Percentiles rank a stretch among this genome's conserved stretches.
Conservation (phyloP, 2,888 invertebrate genomes). For the Cetonia aurata region DNA sequence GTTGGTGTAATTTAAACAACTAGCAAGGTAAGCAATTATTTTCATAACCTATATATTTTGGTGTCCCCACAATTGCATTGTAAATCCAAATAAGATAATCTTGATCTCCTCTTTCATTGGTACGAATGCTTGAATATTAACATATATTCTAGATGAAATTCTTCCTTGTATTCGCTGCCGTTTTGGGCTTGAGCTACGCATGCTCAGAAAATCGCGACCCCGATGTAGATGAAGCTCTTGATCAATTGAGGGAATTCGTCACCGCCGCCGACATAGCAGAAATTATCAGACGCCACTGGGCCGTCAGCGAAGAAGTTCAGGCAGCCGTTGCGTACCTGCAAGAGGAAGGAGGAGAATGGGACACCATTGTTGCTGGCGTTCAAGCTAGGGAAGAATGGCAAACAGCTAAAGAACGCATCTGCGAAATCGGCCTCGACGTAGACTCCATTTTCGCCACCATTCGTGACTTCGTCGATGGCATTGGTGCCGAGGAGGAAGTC, state of each 20-base stretch:
- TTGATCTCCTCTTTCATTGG: too few relatives aligned
- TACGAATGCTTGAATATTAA: too few relatives aligned
- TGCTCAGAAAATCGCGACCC: constrained; percentile 31
- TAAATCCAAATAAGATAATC: too few relatives aligned
- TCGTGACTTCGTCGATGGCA: constrained; percentile 49
- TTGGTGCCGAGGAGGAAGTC: not conserved
- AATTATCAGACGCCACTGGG: constrained; percentile 52
- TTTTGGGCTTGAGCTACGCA: constrained; percentile 47
- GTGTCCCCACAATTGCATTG: too few relatives aligned
- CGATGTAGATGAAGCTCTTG: too few relatives aligned
- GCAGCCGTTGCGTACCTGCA: constrained; percentile 54
- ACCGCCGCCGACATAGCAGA: constrained; percentile 53
- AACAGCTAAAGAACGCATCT: constrained; percentile 50
- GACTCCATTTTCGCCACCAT: constrained; percentile 47
- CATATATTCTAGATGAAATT: constrained; percentile 48
- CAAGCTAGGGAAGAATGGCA: constrained; percentile 46
- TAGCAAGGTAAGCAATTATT: too few relatives aligned
- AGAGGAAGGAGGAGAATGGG: constrained; percentile 52
- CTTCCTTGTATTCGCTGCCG: constrained; percentile 45
- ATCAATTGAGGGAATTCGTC: not conserved
- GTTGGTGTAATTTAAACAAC: too few relatives aligned
- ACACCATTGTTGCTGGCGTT: constrained; percentile 49
- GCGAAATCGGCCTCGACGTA: constrained; percentile 52
- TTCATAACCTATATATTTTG: too few relatives aligned
- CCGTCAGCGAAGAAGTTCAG: constrained; percentile 53